phyloP scores from a whole-genome alignment of 2,113 vertebrate species.

The Halichoerus grypus region DNA sequence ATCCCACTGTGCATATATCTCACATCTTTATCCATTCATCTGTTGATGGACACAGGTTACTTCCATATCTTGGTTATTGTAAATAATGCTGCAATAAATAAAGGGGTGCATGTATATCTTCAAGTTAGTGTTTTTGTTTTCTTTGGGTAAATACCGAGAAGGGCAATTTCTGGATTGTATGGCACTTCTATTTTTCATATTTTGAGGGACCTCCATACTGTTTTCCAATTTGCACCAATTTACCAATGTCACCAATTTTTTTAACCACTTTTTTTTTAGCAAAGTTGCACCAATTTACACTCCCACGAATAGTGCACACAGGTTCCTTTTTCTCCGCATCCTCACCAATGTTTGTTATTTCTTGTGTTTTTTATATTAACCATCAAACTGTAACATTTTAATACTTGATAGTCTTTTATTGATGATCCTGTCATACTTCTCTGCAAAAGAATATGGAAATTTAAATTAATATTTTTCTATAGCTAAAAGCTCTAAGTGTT shows the following conservation, averaged over 20 bases:
- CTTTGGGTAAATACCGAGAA: neutral
- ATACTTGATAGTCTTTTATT: neutral
- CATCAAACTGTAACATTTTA: neutral
- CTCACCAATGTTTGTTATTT: neutral
- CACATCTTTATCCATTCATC: neutral
- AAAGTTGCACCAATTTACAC: neutral
- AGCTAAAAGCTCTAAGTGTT: neutral
- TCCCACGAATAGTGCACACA: neutral
- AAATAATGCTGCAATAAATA: neutral
- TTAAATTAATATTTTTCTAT: neutral
- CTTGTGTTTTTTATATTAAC: neutral
- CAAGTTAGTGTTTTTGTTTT: neutral
- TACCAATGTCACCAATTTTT: neutral
- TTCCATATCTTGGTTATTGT: neutral
- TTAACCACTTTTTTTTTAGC: neutral
- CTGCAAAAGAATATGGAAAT: neutral
- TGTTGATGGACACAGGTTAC: neutral
- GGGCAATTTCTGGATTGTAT: neutral
- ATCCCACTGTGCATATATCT: neutral
- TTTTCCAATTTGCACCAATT: neutral
- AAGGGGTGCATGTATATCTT: neutral
- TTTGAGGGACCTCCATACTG: neutral
- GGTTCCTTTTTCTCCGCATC: neutral
- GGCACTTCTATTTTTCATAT: neutral
- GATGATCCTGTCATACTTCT: neutral